phyloP scores from a whole-genome alignment of 2,797 vertebrate genomes.

The Megaceryle alcyon region DNA sequence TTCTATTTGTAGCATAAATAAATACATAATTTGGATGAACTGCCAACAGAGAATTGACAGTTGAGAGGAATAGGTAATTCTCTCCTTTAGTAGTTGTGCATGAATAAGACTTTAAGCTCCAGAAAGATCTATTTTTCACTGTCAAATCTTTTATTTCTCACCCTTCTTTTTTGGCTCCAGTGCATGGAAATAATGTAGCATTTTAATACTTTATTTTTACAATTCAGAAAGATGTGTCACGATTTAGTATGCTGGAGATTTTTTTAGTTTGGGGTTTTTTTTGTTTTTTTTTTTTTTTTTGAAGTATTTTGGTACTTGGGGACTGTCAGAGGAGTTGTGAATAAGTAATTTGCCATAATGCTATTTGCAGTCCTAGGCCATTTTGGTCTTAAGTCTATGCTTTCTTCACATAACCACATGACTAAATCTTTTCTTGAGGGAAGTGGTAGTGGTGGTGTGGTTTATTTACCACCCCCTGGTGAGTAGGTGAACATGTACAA shows the following conservation, averaged over 20 bases:
- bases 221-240: not conserved
- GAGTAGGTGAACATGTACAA: not conserved
- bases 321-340: not conserved
- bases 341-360: not conserved
- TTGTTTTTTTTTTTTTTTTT: not conserved
- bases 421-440: not conserved
- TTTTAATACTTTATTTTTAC: not conserved
- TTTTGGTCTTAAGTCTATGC: not conserved
- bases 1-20: not conserved
- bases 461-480: not conserved
- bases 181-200: not conserved
- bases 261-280: too few relatives aligned
- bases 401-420: not conserved
- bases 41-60: not conserved
- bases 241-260: not conserved
- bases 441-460: not conserved
- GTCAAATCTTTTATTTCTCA: not conserved
- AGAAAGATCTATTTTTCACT: too few relatives aligned
- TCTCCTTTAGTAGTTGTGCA: not conserved
- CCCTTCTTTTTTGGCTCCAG: not conserved
- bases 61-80: not conserved
- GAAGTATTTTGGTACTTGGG: rapidly evolving
- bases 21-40: not conserved
- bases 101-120: not conserved
- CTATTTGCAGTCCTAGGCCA: not conserved